Evolutionary conservation across 2,797 vertebrate genomes (phyloP), one percentile per base, ranked within the genome.

Genomic region (Dryobates pubescens): DNA sequence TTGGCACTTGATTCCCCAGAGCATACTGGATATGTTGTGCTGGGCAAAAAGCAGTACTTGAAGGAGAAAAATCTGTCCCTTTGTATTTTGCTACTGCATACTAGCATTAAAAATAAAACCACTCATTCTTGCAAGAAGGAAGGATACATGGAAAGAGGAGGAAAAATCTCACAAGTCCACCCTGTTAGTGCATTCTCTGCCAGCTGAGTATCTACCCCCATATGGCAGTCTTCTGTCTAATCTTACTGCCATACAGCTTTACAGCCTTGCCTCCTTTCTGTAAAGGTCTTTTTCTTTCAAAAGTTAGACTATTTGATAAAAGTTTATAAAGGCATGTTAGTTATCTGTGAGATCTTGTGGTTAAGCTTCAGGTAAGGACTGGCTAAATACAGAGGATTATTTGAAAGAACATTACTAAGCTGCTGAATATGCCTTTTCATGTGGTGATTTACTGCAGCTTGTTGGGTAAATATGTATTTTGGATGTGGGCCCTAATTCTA

Each of bases 51-150:
- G 49, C 74, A 92, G 49, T 90, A 93, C 65, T 94, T 74, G 75
- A 92, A 94, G 90, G 64, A 91, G 81, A 68, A 95, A 95, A 96
- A 93, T 85, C 68, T 75, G 51, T 62, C 41, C 49, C 83, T 88
- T 95, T 92, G 65, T 88, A 57, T 72, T 94, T 91, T 88, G 62
- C 56, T 88, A 64, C 68, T 76, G 13, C 61, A 56, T 43, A 30
- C 24, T 71, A 78, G 61, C 49, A 56, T 89, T 82, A 93, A 92
- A 93, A 92, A 88, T 73, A 83, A 94, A 95, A 54, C 68, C 80
- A 86, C 32, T 23, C 71, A 64, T 89, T 94, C 84, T 92, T 74
- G 43, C 13, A 92, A 92, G 80, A 68, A 49, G 71, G 30, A 79
- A 79, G 49, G 47, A 29, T 74, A 58, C 47, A 41, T 3, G 51